A percentile compares a stretch with the other conserved stretches of the same genome.
phyloP scores from a whole-genome alignment of 2,888 invertebrate species.

The Boloria selene region DNA sequence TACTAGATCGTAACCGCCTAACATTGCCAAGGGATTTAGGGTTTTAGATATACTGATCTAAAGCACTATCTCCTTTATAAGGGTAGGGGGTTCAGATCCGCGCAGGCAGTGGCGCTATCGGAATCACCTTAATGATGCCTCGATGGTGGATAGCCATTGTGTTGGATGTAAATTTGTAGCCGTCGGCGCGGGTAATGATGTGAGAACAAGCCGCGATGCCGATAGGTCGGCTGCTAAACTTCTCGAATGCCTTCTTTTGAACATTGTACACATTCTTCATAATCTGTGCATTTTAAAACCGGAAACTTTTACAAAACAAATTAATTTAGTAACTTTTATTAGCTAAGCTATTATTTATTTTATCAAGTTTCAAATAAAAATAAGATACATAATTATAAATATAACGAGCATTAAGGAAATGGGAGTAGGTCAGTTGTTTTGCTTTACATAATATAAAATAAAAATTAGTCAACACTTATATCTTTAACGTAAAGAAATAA shows the following conservation, averaged over 20 bases:
- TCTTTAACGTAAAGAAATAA: constrained; percentile 10
- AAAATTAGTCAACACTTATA: constrained; percentile 16
- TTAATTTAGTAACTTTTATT: no score
- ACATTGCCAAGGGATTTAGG: constrained; percentile 41
- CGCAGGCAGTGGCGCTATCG: constrained; percentile 75
- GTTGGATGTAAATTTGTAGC: constrained; percentile 83
- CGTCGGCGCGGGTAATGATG: constrained; percentile 83
- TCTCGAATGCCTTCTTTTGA: constrained; percentile 33
- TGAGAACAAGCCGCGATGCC: constrained; percentile 82
- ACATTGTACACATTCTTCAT: constrained; percentile 37
- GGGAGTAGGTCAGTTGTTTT: constrained; percentile 1
- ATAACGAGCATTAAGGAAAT: not conserved
- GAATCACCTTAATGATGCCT: constrained; percentile 83
- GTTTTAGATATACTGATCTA: constrained; percentile 47
- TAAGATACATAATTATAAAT: no score
- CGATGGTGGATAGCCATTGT: constrained; percentile 83
- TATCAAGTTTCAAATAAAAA: no score
- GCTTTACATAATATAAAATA: constrained; percentile 11
- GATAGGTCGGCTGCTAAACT: constrained; percentile 38
- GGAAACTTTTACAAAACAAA: no score
- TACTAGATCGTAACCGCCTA: constrained; percentile 58
- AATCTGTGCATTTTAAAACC: constrained; percentile 19
- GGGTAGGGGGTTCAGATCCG: constrained; percentile 56
- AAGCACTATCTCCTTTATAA: constrained; percentile 51
- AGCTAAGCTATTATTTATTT: no score